A percentile compares a stretch with the other conserved stretches of the same genome.
phyloP scores from a whole-genome alignment of 2,888 invertebrate species.

The Hypolimnas misippus region DNA sequence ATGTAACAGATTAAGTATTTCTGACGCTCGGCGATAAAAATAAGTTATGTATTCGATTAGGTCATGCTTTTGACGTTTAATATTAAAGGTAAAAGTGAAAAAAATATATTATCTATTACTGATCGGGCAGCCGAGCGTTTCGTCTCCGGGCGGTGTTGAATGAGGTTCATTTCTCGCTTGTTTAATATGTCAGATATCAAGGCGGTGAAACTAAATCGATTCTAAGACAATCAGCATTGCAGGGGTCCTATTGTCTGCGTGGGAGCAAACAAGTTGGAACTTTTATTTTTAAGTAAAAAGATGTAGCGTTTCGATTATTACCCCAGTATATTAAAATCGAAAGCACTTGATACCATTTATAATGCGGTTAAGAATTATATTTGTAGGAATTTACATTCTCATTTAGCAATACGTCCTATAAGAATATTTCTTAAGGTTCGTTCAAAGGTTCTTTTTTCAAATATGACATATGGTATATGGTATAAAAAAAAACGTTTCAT shows the following conservation, averaged over 20 bases:
- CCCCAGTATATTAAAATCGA: not conserved
- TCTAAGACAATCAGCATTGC: constrained; percentile 68
- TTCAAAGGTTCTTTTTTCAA: too few relatives aligned
- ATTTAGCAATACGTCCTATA: too few relatives aligned
- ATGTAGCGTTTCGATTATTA: constrained; percentile 29
- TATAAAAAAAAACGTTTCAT: too few relatives aligned
- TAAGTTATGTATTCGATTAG: constrained; percentile 15
- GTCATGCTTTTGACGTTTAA: constrained; percentile 23
- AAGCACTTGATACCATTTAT: not conserved
- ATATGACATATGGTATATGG: too few relatives aligned
- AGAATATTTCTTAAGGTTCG: too few relatives aligned
- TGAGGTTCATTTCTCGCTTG: constrained; percentile 59
- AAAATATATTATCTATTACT: constrained; percentile 25
- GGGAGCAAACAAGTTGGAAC: constrained; percentile 63
- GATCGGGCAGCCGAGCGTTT: constrained; percentile 46
- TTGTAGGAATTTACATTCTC: too few relatives aligned
- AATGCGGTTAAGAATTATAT: not conserved
- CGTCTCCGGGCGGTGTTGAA: constrained; percentile 46
- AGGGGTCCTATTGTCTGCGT: constrained; percentile 73
- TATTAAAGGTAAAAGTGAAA: constrained; percentile 18
- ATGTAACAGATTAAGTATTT: constrained; percentile 27
- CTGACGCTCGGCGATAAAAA: constrained; percentile 24
- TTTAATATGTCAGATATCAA: constrained; percentile 52
- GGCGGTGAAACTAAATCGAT: constrained; percentile 72
- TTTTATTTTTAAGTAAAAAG: constrained; percentile 61